Base-by-base conservation (phyloP, 1,140 invertebrate genomes). In the Epicauta chinensis region DNA sequence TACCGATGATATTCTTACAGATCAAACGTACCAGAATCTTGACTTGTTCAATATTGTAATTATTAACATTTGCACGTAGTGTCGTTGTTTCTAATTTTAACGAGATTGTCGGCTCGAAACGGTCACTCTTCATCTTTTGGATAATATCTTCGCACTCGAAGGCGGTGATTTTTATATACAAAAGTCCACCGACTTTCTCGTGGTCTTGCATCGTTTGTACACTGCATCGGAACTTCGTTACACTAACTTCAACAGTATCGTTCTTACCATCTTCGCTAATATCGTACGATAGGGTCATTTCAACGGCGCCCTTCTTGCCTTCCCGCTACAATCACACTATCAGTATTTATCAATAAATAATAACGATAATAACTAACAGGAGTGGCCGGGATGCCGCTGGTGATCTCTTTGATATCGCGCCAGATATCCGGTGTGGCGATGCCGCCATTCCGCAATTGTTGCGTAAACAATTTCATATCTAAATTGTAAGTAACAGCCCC, bases 121-220 rank as follows among this genome's bases (percentile, higher is more conserved):
- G 74, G 49, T 83, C 79, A 49, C 83, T 86, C 63, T 87, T 87
- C 83, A 84, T 87, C 53, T 84, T 84, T 35, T 82, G 79, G 36
- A 84, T 80, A 1, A 84, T 75, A 55, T 81, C 80, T 39, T 80
- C 79, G 34, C 76, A 76, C 59, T 87, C 83, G 32, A 83, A 78
- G 39, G 86, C 79, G 0, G 82, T 81, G 43, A 86, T 85, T 71
- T 87, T 88, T 40, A 88, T 74, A 62, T 88, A 88, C 55, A 87
- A 72, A 32, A 81, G 80, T 11, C 75, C 81, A 71, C 81, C 81
- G 39, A 76, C 73, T 45, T 73, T 69, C 62, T 85, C 82, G 44
- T 84, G 81, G 56, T 83, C 76, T 46, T 83, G 80, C 83, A 84
- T 84, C 14, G 80, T 81, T 63, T 80, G 77, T 17, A 84, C 69